Evolutionary conservation across 2,113 vertebrate genomes (phyloP).

Genomic region (Corynorhinus townsendii): DNA sequence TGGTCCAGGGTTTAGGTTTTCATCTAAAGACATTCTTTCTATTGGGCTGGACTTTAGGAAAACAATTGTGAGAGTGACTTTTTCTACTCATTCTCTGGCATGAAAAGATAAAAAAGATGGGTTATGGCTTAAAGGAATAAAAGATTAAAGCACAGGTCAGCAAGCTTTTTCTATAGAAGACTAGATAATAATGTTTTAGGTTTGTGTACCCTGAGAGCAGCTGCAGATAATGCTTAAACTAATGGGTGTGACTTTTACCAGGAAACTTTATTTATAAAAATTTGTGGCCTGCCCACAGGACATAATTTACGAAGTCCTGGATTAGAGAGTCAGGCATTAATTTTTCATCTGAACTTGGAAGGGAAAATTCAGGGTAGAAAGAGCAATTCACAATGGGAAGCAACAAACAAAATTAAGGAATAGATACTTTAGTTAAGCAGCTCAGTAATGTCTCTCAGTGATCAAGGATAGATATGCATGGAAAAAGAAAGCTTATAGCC

Average conservation of each 20-base stretch:
- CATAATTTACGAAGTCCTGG: not conserved
- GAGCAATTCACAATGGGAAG: slow-evolving; percentile 1
- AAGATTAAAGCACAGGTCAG: not conserved
- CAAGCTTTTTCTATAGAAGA: not conserved
- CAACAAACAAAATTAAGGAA: not conserved
- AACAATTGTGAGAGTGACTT: not conserved
- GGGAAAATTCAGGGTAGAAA: not conserved
- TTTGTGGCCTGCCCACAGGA: not conserved
- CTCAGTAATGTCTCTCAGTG: not conserved
- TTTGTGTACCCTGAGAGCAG: not conserved
- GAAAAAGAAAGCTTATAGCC: not conserved
- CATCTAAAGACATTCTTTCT: not conserved
- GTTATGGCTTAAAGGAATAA: not conserved
- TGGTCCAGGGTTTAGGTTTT: not conserved
- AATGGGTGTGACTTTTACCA: not conserved
- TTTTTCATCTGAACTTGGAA: slow-evolving; percentile 32
- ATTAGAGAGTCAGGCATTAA: not conserved
- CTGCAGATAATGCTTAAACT: not conserved
- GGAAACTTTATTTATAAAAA: slow-evolving; percentile 35
- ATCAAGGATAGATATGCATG: not conserved
- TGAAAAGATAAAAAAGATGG: slow-evolving; percentile 32
- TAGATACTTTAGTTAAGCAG: not conserved
- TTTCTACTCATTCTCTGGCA: not conserved
- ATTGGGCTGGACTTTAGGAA: not conserved
- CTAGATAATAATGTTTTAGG: not conserved